phyloP scores from a whole-genome alignment of 2,113 vertebrate genomes.

The Tringa solitaria region DNA sequence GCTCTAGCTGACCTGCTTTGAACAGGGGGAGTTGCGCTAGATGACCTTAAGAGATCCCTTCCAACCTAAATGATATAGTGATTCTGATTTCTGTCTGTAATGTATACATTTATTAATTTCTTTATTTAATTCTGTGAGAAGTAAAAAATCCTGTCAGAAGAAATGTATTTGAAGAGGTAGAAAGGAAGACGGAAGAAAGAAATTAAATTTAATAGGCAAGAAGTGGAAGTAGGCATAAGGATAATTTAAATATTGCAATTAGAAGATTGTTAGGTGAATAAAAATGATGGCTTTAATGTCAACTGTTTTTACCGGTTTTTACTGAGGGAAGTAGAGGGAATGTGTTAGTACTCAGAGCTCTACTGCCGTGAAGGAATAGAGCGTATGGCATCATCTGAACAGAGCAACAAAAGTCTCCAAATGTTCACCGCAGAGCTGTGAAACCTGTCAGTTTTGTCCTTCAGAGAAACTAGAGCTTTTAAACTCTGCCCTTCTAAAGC shows the following conservation, averaged over 20 bases:
- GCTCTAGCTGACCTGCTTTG: background rate
- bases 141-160: background rate
- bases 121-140: background rate
- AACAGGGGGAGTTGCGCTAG: background rate
- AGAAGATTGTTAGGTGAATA: background rate
- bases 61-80: background rate
- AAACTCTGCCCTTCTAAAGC: background rate
- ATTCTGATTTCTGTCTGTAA: background rate
- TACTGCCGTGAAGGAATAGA: background rate
- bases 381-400: fast-evolving
- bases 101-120: background rate
- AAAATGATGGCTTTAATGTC: background rate
- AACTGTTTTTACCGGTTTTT: background rate
- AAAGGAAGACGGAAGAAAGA: background rate
- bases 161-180: background rate
- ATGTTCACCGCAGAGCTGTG: background rate
- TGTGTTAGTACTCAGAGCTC: background rate
- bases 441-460: constrained; percentile 8
- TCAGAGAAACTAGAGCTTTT: background rate
- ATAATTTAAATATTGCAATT: background rate
- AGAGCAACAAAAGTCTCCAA: background rate
- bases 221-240: background rate
- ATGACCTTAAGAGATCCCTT: background rate
- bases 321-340: background rate
- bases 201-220: background rate